These are phyloP conservation scores for Trichonephila clavipes DNA, from an alignment of 1,140 invertebrate species.

Conservation along the genomic window DNA sequence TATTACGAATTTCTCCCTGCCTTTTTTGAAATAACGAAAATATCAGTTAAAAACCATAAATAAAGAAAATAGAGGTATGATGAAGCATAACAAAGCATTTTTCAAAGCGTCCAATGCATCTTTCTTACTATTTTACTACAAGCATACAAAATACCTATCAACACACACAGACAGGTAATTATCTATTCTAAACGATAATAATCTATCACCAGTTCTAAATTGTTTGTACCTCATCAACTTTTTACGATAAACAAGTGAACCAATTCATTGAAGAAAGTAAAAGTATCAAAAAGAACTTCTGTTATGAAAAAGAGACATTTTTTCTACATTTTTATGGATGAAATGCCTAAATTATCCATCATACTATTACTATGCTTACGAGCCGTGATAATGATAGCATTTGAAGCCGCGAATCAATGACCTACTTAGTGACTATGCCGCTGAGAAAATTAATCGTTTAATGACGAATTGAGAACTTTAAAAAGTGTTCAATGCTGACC, in stretches of 20 bases:
- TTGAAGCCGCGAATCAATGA: slow-evolving; percentile 17
- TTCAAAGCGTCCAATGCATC: no score
- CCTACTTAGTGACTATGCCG: not conserved
- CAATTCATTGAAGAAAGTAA: not conserved
- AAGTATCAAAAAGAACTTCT: not conserved
- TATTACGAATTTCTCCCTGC: no score
- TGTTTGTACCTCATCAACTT: not conserved
- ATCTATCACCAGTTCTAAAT: not conserved
- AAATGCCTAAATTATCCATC: not conserved
- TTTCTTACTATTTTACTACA: no score
- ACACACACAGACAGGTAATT: not conserved
- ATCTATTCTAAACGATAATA: not conserved
- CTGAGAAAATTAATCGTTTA: slow-evolving; percentile 11
- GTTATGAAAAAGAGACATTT: not conserved
- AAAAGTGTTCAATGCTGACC: slow-evolving; percentile 35
- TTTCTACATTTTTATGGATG: not conserved
- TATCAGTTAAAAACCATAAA: no score
- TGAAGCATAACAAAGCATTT: no score
- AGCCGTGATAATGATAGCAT: not conserved
- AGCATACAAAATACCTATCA: no score
- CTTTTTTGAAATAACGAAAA: no score
- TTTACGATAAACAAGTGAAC: not conserved
- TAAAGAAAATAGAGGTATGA: no score
- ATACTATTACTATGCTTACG: not conserved
- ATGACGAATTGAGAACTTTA: slow-evolving; percentile 12